These are phyloP conservation scores for Abrostola tripartita DNA, from an alignment of 2,888 invertebrate genomes.

Conservation along the genomic window DNA sequence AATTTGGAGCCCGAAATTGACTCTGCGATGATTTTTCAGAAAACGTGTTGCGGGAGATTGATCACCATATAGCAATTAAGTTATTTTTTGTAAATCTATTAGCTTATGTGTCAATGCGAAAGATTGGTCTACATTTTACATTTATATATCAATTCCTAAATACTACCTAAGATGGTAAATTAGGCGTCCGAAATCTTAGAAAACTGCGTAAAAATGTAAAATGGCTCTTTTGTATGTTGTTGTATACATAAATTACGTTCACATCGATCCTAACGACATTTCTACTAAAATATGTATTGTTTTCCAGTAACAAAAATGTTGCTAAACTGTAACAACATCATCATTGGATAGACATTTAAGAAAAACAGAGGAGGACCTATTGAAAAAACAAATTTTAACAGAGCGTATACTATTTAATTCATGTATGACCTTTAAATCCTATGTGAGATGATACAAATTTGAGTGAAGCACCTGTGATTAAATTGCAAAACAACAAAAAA, in stretches of 20 bases:
- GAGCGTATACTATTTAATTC: slow-evolving; percentile 22
- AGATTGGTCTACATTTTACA: too few species aligned
- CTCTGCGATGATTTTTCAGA: too few species aligned
- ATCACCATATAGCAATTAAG: too few species aligned
- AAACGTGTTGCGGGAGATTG: too few species aligned
- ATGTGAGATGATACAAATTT: slow-evolving; percentile 31
- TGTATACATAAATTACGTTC: slow-evolving; percentile 49
- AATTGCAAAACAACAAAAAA: slow-evolving; percentile 61
- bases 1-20: too few species aligned
- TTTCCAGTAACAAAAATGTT: slow-evolving; percentile 1
- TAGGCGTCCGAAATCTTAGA: too few species aligned
- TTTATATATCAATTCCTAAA: too few species aligned
- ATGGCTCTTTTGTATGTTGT: slow-evolving; percentile 44
- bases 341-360: not conserved
- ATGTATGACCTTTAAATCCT: slow-evolving; percentile 46
- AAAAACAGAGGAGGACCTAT: not conserved
- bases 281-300: slow-evolving; percentile 23
- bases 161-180: too few species aligned
- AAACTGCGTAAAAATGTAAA: too few species aligned
- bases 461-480: slow-evolving; percentile 47
- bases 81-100: too few species aligned
- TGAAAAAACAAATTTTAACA: slow-evolving; percentile 7
- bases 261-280: slow-evolving; percentile 23
- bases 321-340: not conserved
- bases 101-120: too few species aligned